Percentiles rank a stretch among this genome's conserved stretches.
phyloP scores from a whole-genome alignment of 2,113 vertebrate species.

The Plectropomus leopardus region DNA sequence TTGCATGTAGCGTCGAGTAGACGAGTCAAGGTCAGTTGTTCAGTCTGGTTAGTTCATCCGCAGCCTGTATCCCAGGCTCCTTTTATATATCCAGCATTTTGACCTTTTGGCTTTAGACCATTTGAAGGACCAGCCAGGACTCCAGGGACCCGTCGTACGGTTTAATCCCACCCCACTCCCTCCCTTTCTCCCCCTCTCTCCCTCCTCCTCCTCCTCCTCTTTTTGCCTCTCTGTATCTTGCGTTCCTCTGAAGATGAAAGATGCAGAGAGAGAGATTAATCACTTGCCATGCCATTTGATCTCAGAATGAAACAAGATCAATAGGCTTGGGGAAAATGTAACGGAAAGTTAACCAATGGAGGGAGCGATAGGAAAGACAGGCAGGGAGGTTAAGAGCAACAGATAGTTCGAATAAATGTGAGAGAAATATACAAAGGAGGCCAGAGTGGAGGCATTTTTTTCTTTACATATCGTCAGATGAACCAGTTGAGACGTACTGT shows the following conservation, averaged over 20 bases:
- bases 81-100: slow-evolving; percentile 50
- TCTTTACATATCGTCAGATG: slow-evolving; percentile 41
- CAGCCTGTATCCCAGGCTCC: slow-evolving; percentile 20
- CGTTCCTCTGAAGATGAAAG: slow-evolving; percentile 81
- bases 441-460: slow-evolving; percentile 17
- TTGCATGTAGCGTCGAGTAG: not conserved
- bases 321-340: slow-evolving; percentile 66
- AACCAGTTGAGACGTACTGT: slow-evolving; percentile 48
- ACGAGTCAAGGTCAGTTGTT: slow-evolving; percentile 56
- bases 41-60: slow-evolving; percentile 29
- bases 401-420: slow-evolving; percentile 55
- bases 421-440: slow-evolving; percentile 43
- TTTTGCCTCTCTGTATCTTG: slow-evolving; percentile 63
- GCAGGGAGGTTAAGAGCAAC: slow-evolving; percentile 51
- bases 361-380: slow-evolving; percentile 26
- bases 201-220: slow-evolving; percentile 35
- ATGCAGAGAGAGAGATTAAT: slow-evolving; percentile 80
- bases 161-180: slow-evolving; percentile 59
- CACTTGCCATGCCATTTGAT: slow-evolving; percentile 82
- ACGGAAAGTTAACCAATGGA: slow-evolving; percentile 64
- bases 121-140: slow-evolving; percentile 59
- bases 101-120: slow-evolving; percentile 70
- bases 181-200: slow-evolving; percentile 2
- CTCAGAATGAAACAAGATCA: slow-evolving; percentile 79
- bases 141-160: slow-evolving; percentile 59